Evolutionary conservation across 2,888 invertebrate species (phyloP), one percentile per base, ranked within the genome.

Genomic region (Athrips mouffetella): DNA sequence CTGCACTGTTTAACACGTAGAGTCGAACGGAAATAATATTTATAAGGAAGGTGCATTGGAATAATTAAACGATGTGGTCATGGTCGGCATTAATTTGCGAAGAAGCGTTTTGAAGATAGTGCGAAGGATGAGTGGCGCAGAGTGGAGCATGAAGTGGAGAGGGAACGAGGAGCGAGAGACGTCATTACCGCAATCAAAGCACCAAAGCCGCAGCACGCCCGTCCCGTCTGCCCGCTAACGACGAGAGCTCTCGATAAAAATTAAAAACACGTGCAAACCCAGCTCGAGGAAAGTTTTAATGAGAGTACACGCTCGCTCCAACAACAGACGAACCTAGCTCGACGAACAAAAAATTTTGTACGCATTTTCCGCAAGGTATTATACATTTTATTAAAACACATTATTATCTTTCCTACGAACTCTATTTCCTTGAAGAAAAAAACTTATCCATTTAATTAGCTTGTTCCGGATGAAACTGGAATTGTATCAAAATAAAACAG

Each of bases 151-250:
- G 64, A 58, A 59, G 31, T 7, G 44, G 63, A 59, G 42, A 42
- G 42, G 58, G 35, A 18, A 18, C 6, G 21, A 13, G 58, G 58
- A 61, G 55, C 49, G 68, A 75, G 78, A 78, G 83, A 84, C 81
- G 78, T 87, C 88, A 87, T 88, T 88, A 88, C 84, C 82, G 84
- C 87, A 88, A 87, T 88, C 88, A 88, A 87, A 88, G 86, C 80
- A 68, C 63, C 74, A 69, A 72, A 73, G 73, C 80, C 78, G 73
- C 77, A 73, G 74, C 69, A 68, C 67, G 69, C 58, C 57, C 57
- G 52, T 21, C 41, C 54, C 54, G 49, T 59, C 60, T 58, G 65
- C 73, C 37, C 67, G 71, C 79, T 82, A 83, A 84, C 85, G 82
- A 84, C 70, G 79, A 88, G 87, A 69, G 82, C 86, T 87, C 87